Conservation (phyloP, 2,888 invertebrate species). For the Machimus rusticus region DNA sequence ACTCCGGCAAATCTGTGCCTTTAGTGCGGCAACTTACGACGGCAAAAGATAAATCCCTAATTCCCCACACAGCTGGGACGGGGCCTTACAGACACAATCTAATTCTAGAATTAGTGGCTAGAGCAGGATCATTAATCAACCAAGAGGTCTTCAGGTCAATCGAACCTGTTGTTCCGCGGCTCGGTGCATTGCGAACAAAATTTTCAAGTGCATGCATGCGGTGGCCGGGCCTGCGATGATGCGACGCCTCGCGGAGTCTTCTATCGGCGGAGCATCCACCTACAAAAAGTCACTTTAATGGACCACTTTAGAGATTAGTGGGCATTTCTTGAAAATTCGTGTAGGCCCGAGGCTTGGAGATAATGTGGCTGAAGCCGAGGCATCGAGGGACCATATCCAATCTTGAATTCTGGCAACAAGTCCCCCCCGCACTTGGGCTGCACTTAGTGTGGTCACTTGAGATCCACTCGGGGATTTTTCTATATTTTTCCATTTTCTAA, state of each 20-base stretch:
- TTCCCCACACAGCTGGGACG: neutral
- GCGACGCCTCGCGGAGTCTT: neutral
- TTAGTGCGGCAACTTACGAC: neutral
- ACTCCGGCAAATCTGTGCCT: neutral
- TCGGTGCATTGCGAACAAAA: neutral
- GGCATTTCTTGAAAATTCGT: slow-evolving; percentile 5
- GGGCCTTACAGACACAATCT: neutral
- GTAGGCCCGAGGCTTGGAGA: slow-evolving; percentile 9
- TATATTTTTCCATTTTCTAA: neutral
- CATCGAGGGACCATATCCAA: neutral
- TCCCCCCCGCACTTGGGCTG: neutral
- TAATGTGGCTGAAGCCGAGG: neutral
- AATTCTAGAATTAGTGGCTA: slow-evolving; percentile 1
- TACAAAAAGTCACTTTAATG: slow-evolving; percentile 31
- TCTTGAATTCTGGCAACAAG: neutral
- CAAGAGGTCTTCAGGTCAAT: neutral
- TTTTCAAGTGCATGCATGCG: neutral
- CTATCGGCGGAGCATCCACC: neutral
- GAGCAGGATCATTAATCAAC: neutral
- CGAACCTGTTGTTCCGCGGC: neutral
- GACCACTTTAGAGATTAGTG: slow-evolving; percentile 29
- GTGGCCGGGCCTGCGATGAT: neutral
- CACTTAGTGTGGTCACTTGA: slow-evolving; percentile 14
- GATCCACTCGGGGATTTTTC: neutral
- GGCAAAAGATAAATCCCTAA: neutral